Percentiles rank a stretch among this genome's conserved stretches.
Evolutionary conservation across 1,140 invertebrate genomes (phyloP).

Genomic region (Campoletis sonorensis): DNA sequence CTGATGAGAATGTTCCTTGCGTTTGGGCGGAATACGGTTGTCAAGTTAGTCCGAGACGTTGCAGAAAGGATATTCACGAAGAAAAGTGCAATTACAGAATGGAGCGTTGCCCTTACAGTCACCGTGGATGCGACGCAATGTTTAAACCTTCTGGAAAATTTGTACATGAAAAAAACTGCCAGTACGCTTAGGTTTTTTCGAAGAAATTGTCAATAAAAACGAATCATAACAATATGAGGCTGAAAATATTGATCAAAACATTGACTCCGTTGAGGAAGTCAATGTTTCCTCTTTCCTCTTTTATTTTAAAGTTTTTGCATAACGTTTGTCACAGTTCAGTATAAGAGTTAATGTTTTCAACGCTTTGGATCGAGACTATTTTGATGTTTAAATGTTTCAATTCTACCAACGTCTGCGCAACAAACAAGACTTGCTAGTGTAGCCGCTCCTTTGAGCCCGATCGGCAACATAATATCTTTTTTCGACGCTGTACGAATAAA

Average conservation of each 20-base stretch:
- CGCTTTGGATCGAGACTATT: background rate
- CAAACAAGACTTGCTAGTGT: background rate
- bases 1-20: conserved; percentile 56
- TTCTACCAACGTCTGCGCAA: background rate
- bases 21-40: conserved; percentile 62
- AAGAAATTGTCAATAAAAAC: background rate
- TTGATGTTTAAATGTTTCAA: background rate
- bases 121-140: conserved; percentile 57
- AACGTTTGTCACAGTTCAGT: background rate
- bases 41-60: conserved; percentile 57
- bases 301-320: no score
- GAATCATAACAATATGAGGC: background rate
- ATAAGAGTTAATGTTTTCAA: background rate
- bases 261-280: no score
- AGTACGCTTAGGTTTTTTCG: conserved; percentile 43
- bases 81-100: conserved; percentile 65
- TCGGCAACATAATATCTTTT: background rate
- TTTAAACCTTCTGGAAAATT: conserved; percentile 53
- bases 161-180: conserved; percentile 59
- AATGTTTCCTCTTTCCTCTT: background rate
- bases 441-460: background rate
- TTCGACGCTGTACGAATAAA: background rate
- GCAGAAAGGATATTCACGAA: conserved; percentile 55
- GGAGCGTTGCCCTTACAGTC: conserved; percentile 57
- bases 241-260: background rate